Base-by-base conservation (phyloP, 1,140 invertebrate species). In the Nasonia vitripennis region DNA sequence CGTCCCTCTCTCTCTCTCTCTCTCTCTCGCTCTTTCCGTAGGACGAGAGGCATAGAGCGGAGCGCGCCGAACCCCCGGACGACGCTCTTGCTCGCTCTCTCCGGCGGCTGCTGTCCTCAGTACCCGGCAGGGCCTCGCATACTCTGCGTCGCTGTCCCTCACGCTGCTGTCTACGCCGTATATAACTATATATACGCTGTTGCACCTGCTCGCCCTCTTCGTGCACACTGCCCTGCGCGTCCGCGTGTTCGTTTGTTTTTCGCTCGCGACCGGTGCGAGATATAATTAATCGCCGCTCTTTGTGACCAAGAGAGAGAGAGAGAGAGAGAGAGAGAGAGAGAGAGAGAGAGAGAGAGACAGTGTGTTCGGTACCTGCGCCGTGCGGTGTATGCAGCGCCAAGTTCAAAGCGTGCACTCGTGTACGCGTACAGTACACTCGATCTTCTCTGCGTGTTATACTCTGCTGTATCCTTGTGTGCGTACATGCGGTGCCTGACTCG, bases 71-170 rank as follows among this genome's bases (percentile, higher is more conserved):
- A 62, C 82, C 83, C 78, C 78, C 78, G 78, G 78, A 70, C 55
- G 68, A 70, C 45, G 75, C 70, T 68, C 80, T n/a, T 11, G 48
- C 55, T 27, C 27, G 27, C 51, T 31, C 77, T 27, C 45, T 41
- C 41, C 75, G 17, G 10, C 73, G 37, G 48, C n/a, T 41, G 51
- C 45, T 5, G 20, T 20, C 41, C 10, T 87, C 91, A 93, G 92
- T 93, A 92, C 91, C 91, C 92, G 92, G 92, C 90, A 91, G 90
- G 90, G 87, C 89, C 89, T 93, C 90, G 90, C 87, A 91, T 87
- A 89, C 89, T 77, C 20, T 41, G 84, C 34, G 67, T 31, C 41
- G 62, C 27, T 71, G 27, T 41, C 34, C 12, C 37, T n/a, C 41
- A 9, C 34, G 1, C 27, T 4, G 3, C 7, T 45, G 41, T 78